These are phyloP conservation scores for Sebastes itinus DNA, from an alignment of 2,797 vertebrate genomes.

Conservation along the genomic window DNA sequence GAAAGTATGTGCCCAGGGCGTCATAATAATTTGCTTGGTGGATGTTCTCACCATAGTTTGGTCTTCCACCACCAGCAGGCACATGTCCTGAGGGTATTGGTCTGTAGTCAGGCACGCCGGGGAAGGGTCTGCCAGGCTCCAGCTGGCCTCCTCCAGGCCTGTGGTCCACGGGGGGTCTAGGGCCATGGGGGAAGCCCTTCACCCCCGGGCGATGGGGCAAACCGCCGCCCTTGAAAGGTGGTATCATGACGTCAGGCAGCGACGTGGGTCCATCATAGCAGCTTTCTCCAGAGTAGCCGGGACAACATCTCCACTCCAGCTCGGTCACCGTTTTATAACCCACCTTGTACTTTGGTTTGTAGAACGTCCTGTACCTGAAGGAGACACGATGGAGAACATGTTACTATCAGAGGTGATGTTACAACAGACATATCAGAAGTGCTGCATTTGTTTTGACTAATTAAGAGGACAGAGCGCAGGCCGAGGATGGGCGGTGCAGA, in stretches of 20 bases:
- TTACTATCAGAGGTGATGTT: background rate
- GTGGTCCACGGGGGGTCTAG: conserved; percentile 76
- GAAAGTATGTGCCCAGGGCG: background rate
- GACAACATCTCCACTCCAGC: conserved; percentile 96
- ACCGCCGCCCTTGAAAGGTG: conserved; percentile 83
- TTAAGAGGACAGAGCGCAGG: background rate
- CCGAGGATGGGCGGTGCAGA: conserved; percentile 1
- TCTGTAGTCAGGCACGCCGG: conserved; percentile 74
- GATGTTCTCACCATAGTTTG: conserved; percentile 81
- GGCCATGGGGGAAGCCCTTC: conserved; percentile 85
- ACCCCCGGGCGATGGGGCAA: conserved; percentile 81
- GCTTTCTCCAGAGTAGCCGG: conserved; percentile 89
- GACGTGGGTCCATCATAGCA: conserved; percentile 88
- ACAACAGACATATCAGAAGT: background rate
- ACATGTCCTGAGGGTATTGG: conserved; percentile 77
- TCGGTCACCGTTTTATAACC: conserved; percentile 94
- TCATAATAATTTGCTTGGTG: background rate
- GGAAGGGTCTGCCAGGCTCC: conserved; percentile 78
- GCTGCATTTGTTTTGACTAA: conserved; percentile 19
- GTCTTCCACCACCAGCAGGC: conserved; percentile 78
- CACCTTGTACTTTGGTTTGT: conserved; percentile 94
- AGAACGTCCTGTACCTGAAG: conserved; percentile 92
- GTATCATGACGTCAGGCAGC: conserved; percentile 76
- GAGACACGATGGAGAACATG: background rate
- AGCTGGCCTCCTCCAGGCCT: conserved; percentile 78